Conservation (phyloP, 2,888 invertebrate species). For the Cerastoderma edule region DNA sequence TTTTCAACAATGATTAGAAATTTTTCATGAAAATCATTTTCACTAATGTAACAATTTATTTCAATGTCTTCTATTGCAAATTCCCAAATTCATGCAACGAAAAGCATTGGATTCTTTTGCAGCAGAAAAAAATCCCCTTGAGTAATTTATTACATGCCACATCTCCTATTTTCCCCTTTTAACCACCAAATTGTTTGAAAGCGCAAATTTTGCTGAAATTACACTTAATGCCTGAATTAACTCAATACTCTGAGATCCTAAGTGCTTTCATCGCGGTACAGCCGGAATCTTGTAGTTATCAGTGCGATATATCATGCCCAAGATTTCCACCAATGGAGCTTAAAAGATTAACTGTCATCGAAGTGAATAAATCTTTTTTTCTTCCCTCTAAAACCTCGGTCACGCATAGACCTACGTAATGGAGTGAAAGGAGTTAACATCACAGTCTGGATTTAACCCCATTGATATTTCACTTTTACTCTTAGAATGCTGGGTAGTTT, state of each 20-base stretch:
- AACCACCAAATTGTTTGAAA: constrained; percentile 65
- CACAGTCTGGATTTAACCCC: not conserved
- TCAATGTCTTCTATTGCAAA: too few relatives aligned
- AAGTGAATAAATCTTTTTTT: constrained; percentile 47
- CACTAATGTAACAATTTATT: too few relatives aligned
- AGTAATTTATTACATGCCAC: not conserved
- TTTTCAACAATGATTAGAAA: not conserved
- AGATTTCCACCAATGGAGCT: constrained; percentile 51
- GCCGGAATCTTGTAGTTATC: constrained; percentile 47
- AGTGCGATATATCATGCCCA: constrained; percentile 42
- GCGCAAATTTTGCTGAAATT: constrained; percentile 60
- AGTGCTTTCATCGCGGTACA: constrained; percentile 39
- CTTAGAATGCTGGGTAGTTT: too few relatives aligned
- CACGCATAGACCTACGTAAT: constrained; percentile 4
- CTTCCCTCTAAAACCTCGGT: constrained; percentile 7
- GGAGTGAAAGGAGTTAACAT: constrained; percentile 19
- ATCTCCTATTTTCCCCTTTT: constrained; percentile 54
- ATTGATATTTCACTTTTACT: constrained; percentile 6
- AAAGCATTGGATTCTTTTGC: too few relatives aligned
- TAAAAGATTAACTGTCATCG: constrained; percentile 65
- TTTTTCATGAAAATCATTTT: not conserved
- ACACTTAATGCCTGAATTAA: constrained; percentile 64
- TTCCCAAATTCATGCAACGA: too few relatives aligned
- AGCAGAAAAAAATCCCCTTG: too few relatives aligned
- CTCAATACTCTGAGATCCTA: constrained; percentile 41